Evolutionary conservation across 2,888 invertebrate species (phyloP).

Genomic region (Clanis bilineata): DNA sequence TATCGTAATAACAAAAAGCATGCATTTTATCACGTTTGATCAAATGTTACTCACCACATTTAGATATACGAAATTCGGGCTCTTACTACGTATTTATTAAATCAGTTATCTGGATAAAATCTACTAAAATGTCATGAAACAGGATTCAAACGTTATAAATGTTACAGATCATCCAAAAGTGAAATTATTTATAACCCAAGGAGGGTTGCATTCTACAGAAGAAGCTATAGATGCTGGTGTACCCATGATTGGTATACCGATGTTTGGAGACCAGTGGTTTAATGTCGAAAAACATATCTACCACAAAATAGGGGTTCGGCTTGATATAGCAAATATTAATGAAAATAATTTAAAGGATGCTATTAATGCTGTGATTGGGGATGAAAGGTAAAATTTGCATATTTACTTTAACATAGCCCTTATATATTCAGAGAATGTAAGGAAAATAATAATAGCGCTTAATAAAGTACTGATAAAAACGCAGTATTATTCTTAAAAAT

Average conservation of each 20-base stretch:
- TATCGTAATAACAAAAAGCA: too few relatives aligned
- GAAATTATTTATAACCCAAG: constrained; percentile 74
- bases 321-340: constrained; percentile 41
- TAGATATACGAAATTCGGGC: too few relatives aligned
- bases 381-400: constrained; percentile 41
- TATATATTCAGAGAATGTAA: too few relatives aligned
- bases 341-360: constrained; percentile 43
- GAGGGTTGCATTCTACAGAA: constrained; percentile 71
- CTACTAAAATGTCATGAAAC: too few relatives aligned
- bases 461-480: too few relatives aligned
- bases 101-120: too few relatives aligned
- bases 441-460: too few relatives aligned
- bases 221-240: constrained; percentile 67
- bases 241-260: constrained; percentile 65
- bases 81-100: too few relatives aligned
- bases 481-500: too few relatives aligned
- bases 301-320: constrained; percentile 45
- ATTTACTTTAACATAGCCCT: too few relatives aligned
- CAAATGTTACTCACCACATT: too few relatives aligned
- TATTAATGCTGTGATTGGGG: constrained; percentile 40
- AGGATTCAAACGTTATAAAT: background rate
- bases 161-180: constrained; percentile 65
- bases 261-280: constrained; percentile 66
- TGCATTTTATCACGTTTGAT: too few relatives aligned
- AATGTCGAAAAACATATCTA: constrained; percentile 56